These are phyloP conservation scores for Platyura marginata DNA, from an alignment of 1,140 invertebrate species.

Conservation along the genomic window DNA sequence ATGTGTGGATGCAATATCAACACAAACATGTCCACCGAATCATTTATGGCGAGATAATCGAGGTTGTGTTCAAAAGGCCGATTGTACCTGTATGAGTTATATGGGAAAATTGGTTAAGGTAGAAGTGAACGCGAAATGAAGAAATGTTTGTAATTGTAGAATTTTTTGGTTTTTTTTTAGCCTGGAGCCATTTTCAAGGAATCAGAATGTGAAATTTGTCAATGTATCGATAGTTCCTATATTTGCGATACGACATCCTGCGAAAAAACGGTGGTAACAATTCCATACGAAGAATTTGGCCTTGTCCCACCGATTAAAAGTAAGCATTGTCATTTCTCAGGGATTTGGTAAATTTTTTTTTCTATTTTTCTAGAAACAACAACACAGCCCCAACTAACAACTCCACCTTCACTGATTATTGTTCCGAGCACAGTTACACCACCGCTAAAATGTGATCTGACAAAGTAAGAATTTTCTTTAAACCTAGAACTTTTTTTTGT, in stretches of 20 bases:
- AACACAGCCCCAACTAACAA: too few species aligned
- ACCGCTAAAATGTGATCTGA: conserved; percentile 26
- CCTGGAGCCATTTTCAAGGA: conserved; percentile 36
- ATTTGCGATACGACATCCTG: conserved; percentile 38
- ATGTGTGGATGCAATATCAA: conserved; percentile 19
- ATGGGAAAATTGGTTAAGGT: conserved; percentile 42
- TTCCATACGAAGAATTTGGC: too few species aligned
- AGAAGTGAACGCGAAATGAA: conserved; percentile 4
- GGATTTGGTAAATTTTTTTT: too few species aligned
- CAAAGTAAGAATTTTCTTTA: conserved; percentile 21
- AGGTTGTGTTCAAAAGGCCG: conserved; percentile 44
- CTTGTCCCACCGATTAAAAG: too few species aligned
- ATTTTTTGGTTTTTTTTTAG: conserved; percentile 25
- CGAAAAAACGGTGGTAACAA: conserved; percentile 5
- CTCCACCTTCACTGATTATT: too few species aligned
- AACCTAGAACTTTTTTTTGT: too few species aligned
- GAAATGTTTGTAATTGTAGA: conserved; percentile 2
- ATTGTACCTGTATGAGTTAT: conserved; percentile 48
- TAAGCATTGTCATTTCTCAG: too few species aligned
- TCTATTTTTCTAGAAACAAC: neutral
- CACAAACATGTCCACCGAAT: conserved; percentile 9
- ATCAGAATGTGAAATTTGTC: conserved; percentile 44
- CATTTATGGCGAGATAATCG: conserved; percentile 42
- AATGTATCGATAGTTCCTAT: conserved; percentile 56
- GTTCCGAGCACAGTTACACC: conserved; percentile 28